Conservation (phyloP, 2,113 vertebrate species). For the Eubucco bourcierii region DNA sequence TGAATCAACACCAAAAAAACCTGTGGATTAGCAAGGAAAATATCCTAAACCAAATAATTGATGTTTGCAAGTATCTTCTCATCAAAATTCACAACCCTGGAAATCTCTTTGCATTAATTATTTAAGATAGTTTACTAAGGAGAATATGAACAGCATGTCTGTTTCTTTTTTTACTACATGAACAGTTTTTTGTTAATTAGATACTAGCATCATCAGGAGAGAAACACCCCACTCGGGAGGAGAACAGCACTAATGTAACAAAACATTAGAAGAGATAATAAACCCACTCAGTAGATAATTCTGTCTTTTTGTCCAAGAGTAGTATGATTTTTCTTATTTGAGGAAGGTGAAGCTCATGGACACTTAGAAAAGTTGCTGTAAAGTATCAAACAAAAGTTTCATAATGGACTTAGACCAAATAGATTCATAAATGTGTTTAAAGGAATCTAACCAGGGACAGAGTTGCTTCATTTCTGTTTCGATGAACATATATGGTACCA, state of each 20-base stretch:
- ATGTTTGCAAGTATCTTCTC: conserved; percentile 34
- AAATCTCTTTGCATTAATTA: conserved; percentile 60
- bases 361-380: background rate
- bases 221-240: background rate
- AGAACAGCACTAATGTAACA: background rate
- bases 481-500: background rate
- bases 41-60: conserved; percentile 35
- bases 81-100: conserved; percentile 41
- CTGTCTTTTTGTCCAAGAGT: background rate
- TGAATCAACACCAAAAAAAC: conserved; percentile 10
- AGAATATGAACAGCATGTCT: conserved; percentile 46
- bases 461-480: background rate
- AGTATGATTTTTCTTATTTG: background rate
- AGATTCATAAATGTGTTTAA: background rate
- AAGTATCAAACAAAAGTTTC: background rate
- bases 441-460: background rate
- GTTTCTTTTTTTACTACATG: conserved; percentile 42
- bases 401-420: background rate
- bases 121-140: conserved; percentile 59
- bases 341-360: background rate
- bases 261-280: conserved; percentile 59
- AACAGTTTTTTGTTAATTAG: conserved; percentile 59
- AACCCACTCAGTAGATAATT: conserved; percentile 31
- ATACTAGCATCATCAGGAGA: conserved; percentile 29
- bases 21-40: background rate